Evolutionary conservation across 2,888 invertebrate species (phyloP).

Genomic region (Cybosia mesomella): DNA sequence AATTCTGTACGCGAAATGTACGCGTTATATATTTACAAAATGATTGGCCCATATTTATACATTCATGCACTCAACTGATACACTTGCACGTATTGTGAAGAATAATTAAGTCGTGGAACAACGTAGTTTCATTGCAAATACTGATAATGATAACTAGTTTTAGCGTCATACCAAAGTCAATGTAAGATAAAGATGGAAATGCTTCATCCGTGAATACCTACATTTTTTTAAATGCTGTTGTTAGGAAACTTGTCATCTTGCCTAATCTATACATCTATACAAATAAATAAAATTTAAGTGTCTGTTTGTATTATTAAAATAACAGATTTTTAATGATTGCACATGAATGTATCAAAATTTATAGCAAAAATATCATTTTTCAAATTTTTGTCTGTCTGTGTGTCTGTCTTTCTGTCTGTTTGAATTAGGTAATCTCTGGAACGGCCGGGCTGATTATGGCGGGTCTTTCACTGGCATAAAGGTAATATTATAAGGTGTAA

Average conservation of each 20-base stretch:
- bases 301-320: no score
- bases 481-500: no score
- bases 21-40: slow-evolving; percentile 63
- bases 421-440: no score
- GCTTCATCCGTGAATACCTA: slow-evolving; percentile 27
- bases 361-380: no score
- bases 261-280: neutral
- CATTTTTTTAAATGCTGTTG: neutral
- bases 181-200: slow-evolving; percentile 44
- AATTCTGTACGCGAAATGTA: slow-evolving; percentile 71
- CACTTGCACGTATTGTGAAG: slow-evolving; percentile 31
- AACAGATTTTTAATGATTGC: no score
- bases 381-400: no score
- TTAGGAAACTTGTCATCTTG: neutral
- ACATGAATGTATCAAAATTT: no score
- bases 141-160: slow-evolving; percentile 48
- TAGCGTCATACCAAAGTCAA: slow-evolving; percentile 28
- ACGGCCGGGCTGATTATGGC: no score
- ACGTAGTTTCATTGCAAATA: slow-evolving; percentile 42
- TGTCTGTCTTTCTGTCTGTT: no score
- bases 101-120: slow-evolving; percentile 31
- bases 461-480: no score
- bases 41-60: slow-evolving; percentile 62
- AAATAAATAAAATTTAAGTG: no score
- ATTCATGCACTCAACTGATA: slow-evolving; percentile 20